Conservation (phyloP, 2,888 invertebrate genomes). For the Anagyrus pseudococci region DNA sequence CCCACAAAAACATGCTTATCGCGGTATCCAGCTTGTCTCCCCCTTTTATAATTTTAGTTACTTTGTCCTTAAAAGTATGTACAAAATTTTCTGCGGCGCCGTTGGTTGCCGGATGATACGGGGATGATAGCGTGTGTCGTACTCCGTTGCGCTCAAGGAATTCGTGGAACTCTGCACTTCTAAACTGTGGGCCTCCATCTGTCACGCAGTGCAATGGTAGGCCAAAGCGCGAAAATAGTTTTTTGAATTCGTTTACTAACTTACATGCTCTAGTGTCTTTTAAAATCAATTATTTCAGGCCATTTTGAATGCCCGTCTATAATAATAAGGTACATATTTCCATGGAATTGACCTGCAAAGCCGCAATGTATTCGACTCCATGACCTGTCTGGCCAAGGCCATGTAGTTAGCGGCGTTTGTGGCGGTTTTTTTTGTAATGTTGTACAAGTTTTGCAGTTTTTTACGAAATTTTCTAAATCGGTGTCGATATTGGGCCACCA, state of each 20-base stretch:
- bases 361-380: slow-evolving; percentile 42
- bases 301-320: slow-evolving; percentile 44
- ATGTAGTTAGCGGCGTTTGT: slow-evolving; percentile 36
- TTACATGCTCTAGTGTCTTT: slow-evolving; percentile 32
- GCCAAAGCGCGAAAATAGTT: slow-evolving; percentile 36
- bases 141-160: slow-evolving; percentile 37
- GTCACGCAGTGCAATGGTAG: slow-evolving; percentile 38
- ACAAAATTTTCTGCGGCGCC: slow-evolving; percentile 38
- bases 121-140: slow-evolving; percentile 35
- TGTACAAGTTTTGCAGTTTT: slow-evolving; percentile 36
- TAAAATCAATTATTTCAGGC: slow-evolving; percentile 41
- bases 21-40: slow-evolving; percentile 30
- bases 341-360: slow-evolving; percentile 41
- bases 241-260: slow-evolving; percentile 30
- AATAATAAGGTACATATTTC: slow-evolving; percentile 40
- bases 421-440: slow-evolving; percentile 35
- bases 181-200: slow-evolving; percentile 39
- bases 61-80: slow-evolving; percentile 35
- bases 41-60: slow-evolving; percentile 37
- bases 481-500: slow-evolving; percentile 40
- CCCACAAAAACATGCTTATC: slow-evolving; percentile 32
- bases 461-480: slow-evolving; percentile 36
- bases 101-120: slow-evolving; percentile 37
- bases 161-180: slow-evolving; percentile 25
- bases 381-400: slow-evolving; percentile 21